Conservation (phyloP, 2,888 invertebrate species). For the Cordilura impudica region DNA sequence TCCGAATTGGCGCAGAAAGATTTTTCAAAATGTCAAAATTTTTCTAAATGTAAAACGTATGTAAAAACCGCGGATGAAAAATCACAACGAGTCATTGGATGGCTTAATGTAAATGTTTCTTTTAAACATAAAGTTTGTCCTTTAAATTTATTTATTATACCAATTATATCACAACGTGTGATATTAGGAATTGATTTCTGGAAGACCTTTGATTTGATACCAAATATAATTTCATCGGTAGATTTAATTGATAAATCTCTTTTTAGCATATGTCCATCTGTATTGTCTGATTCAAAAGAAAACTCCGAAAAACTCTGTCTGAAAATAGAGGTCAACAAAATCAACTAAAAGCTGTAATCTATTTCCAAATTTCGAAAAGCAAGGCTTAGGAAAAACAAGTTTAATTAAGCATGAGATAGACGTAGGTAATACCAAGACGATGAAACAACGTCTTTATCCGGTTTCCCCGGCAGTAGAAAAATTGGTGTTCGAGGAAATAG, state of each 20-base stretch:
- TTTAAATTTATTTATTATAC: conserved; percentile 27
- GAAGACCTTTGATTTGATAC: not conserved
- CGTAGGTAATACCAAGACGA: conserved; percentile 42
- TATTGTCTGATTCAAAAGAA: no score
- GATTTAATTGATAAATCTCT: conserved; percentile 2
- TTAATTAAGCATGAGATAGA: conserved; percentile 49
- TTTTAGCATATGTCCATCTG: not conserved
- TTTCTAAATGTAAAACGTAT: not conserved
- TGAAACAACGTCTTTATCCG: conserved; percentile 19
- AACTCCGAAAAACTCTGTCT: no score
- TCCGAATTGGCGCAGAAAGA: not conserved
- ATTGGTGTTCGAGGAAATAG: no score
- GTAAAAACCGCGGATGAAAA: conserved; percentile 1
- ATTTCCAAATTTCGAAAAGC: no score
- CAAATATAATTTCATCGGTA: not conserved
- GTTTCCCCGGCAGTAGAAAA: conserved; percentile 8
- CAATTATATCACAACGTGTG: not conserved
- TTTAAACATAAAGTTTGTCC: conserved; percentile 8
- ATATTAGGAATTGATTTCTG: not conserved
- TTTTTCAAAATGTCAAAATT: not conserved
- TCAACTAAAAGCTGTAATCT: conserved; percentile 10
- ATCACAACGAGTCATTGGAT: not conserved
- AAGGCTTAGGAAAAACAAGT: no score
- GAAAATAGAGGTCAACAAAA: no score
- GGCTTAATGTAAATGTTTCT: not conserved